Evolutionary conservation across 1,140 invertebrate species (phyloP), one percentile per base, ranked within the genome.

Genomic region (Danaus plexippus): DNA sequence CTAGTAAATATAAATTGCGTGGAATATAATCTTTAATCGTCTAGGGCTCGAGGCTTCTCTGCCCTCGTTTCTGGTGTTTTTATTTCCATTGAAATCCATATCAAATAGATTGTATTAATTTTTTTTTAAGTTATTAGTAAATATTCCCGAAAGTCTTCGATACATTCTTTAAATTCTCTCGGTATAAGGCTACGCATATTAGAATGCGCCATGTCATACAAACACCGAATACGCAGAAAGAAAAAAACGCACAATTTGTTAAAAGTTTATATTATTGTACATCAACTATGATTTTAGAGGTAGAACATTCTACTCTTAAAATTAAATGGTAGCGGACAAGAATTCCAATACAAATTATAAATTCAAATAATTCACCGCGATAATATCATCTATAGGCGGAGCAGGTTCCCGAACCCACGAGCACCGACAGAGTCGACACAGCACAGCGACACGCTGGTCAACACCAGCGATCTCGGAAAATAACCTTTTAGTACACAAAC

Each of bases 251-350:
- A 67, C 59, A 57, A 73, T 80, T 74, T 78, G 77, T 84, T 82
- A 84, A 85, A 83, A 78, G 80, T 82, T 83, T 85, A 80, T 78
- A 80, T 75, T 80, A 80, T 82, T 84, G 80, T 86, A 86, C 80
- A 86, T 82, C 82, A 82, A 86, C 79, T 86, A 86, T 85, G 66
- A 77, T 78, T 77, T 78, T 86, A 86, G 82, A 86, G 82, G 82
- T 86, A 86, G 82, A 84, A 82, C 80, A 81, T 81, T 79, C 82
- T 86, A 84, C 80, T 74, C 74, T 81, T 60, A 64, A 64, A 63
- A 51, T 44, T 55, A 60, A 60, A 60, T 48, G 58, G 58, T 60
- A 60, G 53, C 53, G 47, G 72, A 71, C 59, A 53, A 61, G 61
- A 60, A 57, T 72, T 75, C 73, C 65, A 69, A 71, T 67, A 32